Conservation (phyloP, 23 tunicate species). For the Ascidia mentula region DNA sequence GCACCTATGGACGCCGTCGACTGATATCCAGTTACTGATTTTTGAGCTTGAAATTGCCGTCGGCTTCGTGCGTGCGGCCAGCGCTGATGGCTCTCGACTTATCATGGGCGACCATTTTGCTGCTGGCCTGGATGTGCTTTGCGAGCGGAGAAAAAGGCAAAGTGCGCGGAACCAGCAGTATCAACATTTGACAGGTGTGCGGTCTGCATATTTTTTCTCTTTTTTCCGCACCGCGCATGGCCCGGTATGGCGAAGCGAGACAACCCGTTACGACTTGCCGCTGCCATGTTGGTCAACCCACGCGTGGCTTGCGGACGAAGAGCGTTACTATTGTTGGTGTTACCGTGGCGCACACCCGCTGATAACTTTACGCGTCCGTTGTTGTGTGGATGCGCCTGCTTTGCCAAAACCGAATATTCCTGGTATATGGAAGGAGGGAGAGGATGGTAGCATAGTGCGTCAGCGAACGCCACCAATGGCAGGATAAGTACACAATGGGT, state of each 20-base stretch:
- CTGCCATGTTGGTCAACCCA: neutral
- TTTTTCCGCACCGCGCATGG: neutral
- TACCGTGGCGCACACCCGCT: neutral
- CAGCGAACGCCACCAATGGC: too few species aligned
- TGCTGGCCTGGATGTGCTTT: neutral
- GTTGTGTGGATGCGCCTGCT: neutral
- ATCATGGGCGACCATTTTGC: constrained; percentile 1
- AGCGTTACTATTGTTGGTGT: neutral
- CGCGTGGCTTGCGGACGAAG: neutral
- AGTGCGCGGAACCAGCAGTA: neutral
- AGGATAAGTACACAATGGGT: too few species aligned
- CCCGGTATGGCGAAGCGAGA: neutral
- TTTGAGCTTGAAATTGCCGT: constrained; percentile 30
- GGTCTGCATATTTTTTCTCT: neutral
- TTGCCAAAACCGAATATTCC: neutral
- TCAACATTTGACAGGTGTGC: constrained; percentile 8
- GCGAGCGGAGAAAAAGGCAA: neutral
- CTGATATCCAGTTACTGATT: constrained; percentile 11
- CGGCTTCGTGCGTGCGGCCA: neutral
- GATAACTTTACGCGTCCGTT: neutral
- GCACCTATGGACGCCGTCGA: neutral
- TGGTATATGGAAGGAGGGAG: neutral
- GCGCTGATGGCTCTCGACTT: neutral
- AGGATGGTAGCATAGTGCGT: too few species aligned
- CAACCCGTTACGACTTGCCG: neutral